Base-by-base conservation (phyloP, 1,140 invertebrate genomes). In the Leucophenga varia region DNA sequence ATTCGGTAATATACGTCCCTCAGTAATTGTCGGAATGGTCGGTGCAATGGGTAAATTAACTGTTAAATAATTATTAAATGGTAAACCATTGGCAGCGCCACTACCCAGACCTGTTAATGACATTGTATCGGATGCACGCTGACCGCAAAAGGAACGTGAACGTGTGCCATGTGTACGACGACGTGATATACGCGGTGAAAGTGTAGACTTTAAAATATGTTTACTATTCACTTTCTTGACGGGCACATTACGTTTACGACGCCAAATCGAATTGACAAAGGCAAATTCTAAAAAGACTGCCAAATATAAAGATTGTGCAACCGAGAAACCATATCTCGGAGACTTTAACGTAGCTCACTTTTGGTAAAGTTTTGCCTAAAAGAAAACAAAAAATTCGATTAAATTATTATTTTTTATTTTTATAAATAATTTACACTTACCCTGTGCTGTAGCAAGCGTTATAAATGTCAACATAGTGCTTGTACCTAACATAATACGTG, bases 281-380 rank as follows among this genome's bases (percentile, higher is more conserved):
- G 90, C 90, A 68, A 93, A 93, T 59, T 93, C 90, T 2, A 93
- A 84, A n/a, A 70, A 94, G 81, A 3, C 89, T 89, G 12, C 87
- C 85, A 67, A 93, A 93, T 34, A 93, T 87, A 59, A 93, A 91
- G 45, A 84, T 83, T 1, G 85, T 89, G 63, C 90, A 92, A 0
- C 86, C 88, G n/a, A 92, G 76, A 63, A 91, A 91, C 89, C 91
- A 92, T 37, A 92, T 86, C 74, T 93, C 90, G 47, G 90, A 89
- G 0, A 90, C 89, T 77, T 92, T 91, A n/a, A 93, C 89, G 54
- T 93, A 93, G 12, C 90, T 92, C 1, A 92, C 89, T 72, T 92
- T 92, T 0, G 90, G 90, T 34, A 93, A 74, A 5, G 87, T 89
- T 74, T 90, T 90, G 22, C 86, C 88, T 53, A 34, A 35, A 6